Evolutionary conservation across 92 coral and sea anemone genomes (phyloP), one percentile per base, ranked within the genome.

Genomic region (Desmophyllum pertusum): DNA sequence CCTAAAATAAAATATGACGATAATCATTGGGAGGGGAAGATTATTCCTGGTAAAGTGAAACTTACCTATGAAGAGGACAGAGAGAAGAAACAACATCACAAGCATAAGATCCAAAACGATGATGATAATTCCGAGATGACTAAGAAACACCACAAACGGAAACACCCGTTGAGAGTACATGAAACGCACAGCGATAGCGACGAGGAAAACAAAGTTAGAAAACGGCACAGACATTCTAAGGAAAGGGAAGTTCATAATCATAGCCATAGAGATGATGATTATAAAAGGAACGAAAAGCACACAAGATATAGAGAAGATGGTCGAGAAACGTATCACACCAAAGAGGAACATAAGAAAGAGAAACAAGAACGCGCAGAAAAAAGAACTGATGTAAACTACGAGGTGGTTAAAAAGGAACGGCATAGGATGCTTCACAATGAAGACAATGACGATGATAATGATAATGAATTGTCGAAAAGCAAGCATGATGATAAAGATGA

Each of bases 31-130:
- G 57, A 23, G 18, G 86, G 86, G 13, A 82, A 82, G 36, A 33
- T 82, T 8, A 82, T 82, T 51, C 86, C 86, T 53, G 86, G 86
- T 0, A 55, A 59, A 72, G 72, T 82, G 10, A 82, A 71, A 36
- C 11, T 59, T 30, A 73, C 71, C 29, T 73, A 71, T 30, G 59
- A 57, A 0, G 57, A 39, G 1, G 57, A 70, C 17, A 35, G 63
- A 19, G 45, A 31, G 33, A 66, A 23, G 50, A 46, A 33, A 17
- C 84, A 55, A 61, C 52, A 77, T 40, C 69, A 40, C 18, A 59
- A n/a, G 10, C 53, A 27, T n/a, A 29, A 77, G 67, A 18, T n/a
- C 17, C 40, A 18, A 36, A 33, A 50, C 27, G 21, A 19, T 37
- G 73, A 67, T 67, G 73, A 37, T n/a, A 33, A 33, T 9, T 36